Base-by-base conservation (phyloP, 1,140 invertebrate species). In the Panagrolaimus sp. region DNA sequence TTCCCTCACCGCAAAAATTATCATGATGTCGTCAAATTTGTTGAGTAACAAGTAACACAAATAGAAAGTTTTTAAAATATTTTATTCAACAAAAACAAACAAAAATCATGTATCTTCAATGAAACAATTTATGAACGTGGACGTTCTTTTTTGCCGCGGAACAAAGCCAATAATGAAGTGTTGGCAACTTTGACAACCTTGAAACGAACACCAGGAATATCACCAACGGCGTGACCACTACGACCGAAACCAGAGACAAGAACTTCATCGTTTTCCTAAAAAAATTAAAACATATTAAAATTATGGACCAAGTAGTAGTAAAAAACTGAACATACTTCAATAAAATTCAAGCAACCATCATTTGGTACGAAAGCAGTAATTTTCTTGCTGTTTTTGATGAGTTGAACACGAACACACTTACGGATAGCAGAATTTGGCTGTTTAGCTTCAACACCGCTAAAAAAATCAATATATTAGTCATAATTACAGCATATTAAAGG, bases 371-470 rank as follows among this genome's bases (percentile, higher is more conserved):
- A 99, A 0, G 96, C 96, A 57, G 96, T 99, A 83, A 99, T 97
- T 85, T 99, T 98, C 85, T 98, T 99, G 72, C 95, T 95, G 84
- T 99, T 99, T 85, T 98, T 99, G 83, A 99, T 98, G 38, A 99
- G 86, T 84, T 99, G 96, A 31, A 99, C 96, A 84, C 96, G 88
- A n/a, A 99, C 96, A 85, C 96, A 99, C 85, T 99, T 99, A 77
- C 96, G 88, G 84, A 99, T 98, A 83, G 96, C 96, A 86, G 95
- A 98, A 85, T 99, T 99, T 31, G 96, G 96, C 87, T 99, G 96
- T 85, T 99, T 99, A 73, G 96, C 96, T 89, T 98, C 96, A 83
- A 99, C 96, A 83, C 96, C 96, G 85, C 31, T 38, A 38, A 38
- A 38, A 38, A 38, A 7, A 38, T 38, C 31, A 38, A 4, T 7